Conservation (phyloP, 2,888 invertebrate species). For the Lasioglossum calceatum region DNA sequence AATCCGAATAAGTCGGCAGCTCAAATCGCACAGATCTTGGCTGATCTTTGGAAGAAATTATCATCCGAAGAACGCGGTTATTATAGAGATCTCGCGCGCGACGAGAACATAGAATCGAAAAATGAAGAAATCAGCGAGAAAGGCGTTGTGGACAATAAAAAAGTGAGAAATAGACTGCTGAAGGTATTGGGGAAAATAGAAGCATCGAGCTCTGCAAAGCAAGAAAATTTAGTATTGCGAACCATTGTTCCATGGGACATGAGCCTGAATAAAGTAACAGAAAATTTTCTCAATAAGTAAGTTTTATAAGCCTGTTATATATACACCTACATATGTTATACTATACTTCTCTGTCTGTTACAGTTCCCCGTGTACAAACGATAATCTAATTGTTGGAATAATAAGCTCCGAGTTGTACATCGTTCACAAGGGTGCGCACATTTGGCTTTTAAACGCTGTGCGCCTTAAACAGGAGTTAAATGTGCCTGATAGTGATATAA, state of each 20-base stretch:
- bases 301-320: slow-evolving; percentile 14
- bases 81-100: slow-evolving; percentile 73
- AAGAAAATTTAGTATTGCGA: slow-evolving; percentile 70
- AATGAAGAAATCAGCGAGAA: slow-evolving; percentile 43
- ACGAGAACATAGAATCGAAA: slow-evolving; percentile 49
- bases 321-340: background rate
- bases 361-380: slow-evolving; percentile 38
- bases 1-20: slow-evolving; percentile 80
- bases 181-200: slow-evolving; percentile 72
- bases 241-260: slow-evolving; percentile 75
- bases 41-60: slow-evolving; percentile 81
- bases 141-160: slow-evolving; percentile 52
- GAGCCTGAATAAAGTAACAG: slow-evolving; percentile 66
- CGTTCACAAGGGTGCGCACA: slow-evolving; percentile 63
- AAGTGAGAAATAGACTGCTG: slow-evolving; percentile 74
- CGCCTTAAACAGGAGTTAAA: slow-evolving; percentile 64
- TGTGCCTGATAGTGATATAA: slow-evolving; percentile 21
- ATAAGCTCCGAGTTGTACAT: slow-evolving; percentile 71
- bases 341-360: slow-evolving; percentile 21
- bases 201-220: slow-evolving; percentile 60
- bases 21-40: slow-evolving; percentile 81
- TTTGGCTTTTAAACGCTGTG: slow-evolving; percentile 71
- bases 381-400: slow-evolving; percentile 66
- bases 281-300: slow-evolving; percentile 63
- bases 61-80: slow-evolving; percentile 81